Conservation (phyloP, 2,797 vertebrate genomes). For the Agapornis canus region DNA sequence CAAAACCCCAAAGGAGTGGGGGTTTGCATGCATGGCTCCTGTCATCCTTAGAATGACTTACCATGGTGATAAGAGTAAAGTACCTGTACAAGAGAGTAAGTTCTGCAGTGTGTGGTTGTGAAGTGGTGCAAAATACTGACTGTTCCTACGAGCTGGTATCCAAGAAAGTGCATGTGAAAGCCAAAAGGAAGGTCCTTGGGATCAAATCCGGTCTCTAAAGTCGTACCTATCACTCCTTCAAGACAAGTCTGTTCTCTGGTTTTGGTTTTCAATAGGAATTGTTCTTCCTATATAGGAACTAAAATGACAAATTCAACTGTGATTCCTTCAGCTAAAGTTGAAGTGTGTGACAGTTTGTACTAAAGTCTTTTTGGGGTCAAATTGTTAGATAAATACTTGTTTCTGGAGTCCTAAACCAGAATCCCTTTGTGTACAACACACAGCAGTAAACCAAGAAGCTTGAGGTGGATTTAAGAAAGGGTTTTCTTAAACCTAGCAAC, state of each 20-base stretch:
- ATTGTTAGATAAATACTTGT: neutral
- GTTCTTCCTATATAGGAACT: neutral
- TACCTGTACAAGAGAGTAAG: neutral
- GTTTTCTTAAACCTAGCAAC: neutral
- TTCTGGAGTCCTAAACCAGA: neutral
- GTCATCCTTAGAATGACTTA: neutral
- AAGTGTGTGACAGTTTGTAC: neutral
- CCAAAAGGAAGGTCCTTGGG: neutral
- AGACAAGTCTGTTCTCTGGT: neutral
- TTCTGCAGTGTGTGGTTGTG: neutral
- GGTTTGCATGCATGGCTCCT: slow-evolving; percentile 25
- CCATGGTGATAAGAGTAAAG: neutral
- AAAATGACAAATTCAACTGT: neutral
- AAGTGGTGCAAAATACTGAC: slow-evolving; percentile 50
- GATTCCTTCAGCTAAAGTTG: neutral
- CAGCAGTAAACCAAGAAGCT: neutral
- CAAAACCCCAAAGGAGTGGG: neutral
- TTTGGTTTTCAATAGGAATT: neutral
- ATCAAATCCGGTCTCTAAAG: neutral
- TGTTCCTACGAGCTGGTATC: neutral
- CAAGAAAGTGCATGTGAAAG: fast-evolving
- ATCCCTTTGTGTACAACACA: neutral
- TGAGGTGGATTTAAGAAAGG: neutral
- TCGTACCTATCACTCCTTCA: neutral
- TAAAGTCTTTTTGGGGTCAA: neutral